Base-by-base conservation (phyloP, 2,888 invertebrate species). In the Adineta ricciae region DNA sequence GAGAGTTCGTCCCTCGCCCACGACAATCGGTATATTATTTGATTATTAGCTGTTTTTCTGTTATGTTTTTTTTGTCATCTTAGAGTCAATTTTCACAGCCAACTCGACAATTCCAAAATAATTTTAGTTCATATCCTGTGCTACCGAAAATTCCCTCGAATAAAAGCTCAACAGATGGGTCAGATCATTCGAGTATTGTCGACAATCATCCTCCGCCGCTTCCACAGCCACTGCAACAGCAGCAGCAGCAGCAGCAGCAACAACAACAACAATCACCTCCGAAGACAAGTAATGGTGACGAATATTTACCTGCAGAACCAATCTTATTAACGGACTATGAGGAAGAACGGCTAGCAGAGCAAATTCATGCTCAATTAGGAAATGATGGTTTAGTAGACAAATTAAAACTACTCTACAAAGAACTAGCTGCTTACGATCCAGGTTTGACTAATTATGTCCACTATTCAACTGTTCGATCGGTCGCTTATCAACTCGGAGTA, bases 391-490 rank as follows among this genome's bases (percentile, higher is more conserved):
- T 87, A 0, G 86, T 87, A 0, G 85, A 87, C 27, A 86, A 87
- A 83, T 87, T 89, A 64, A 87, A 87, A 84, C 87, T 89, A 38
- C 86, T 88, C 0, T 89, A 89, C 85, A 83, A 88, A 49, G 88
- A 88, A 84, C 87, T 89, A 85, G 87, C 88, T 49, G 86, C 87
- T 14, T 87, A 87, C 84, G 88, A 89, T 86, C 87, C 87, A 52
- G 87, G 87, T 27, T 86, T 88, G 46, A 87, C 87, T 32, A 88
- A 89, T 3, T 88, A 86, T 86, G 88, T 88, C 72, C 86, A 87
- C 50, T 87, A 88, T 83, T 87, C 88, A 72, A 87, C 88, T 72
- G 86, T 89, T 54, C 87, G 87, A 83, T 86, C 87, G 82, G 86
- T 86, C n/a, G 85, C 88, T 11, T 84, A 86, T 49, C 86, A 87